These are phyloP conservation scores for Syrmaticus mikado DNA, from an alignment of 2,113 vertebrate genomes.

Conservation along the genomic window DNA sequence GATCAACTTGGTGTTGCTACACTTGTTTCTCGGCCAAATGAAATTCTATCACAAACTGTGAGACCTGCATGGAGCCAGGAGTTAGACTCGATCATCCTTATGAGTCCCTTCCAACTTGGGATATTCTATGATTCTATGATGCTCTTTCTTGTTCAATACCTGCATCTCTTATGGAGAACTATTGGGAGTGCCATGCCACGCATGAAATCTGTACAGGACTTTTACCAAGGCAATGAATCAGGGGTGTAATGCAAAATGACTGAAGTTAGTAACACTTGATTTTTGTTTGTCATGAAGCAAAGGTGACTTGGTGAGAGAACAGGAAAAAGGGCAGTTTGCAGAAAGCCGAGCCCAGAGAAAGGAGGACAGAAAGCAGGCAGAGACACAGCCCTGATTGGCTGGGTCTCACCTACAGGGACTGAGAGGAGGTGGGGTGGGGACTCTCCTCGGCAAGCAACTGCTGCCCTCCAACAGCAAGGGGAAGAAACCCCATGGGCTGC, in stretches of 20 bases:
- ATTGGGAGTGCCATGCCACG: too few relatives aligned
- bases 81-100: too few relatives aligned
- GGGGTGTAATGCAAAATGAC: neutral
- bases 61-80: too few relatives aligned
- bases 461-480: accelerated
- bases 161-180: neutral
- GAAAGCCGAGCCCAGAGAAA: too few relatives aligned
- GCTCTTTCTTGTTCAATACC: neutral
- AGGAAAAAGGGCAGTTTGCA: neutral
- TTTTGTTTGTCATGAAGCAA: neutral
- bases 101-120: too few relatives aligned
- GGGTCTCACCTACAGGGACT: neutral
- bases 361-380: neutral
- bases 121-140: too few relatives aligned
- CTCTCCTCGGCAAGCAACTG: neutral
- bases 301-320: neutral
- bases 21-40: too few relatives aligned
- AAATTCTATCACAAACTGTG: too few relatives aligned
- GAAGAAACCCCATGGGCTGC: accelerated
- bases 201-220: accelerated
- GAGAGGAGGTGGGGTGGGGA: neutral
- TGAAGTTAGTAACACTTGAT: neutral
- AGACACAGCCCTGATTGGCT: neutral
- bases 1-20: neutral
- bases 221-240: neutral